phyloP scores from a whole-genome alignment of 2,888 invertebrate species.

The Acleris sparsana region DNA sequence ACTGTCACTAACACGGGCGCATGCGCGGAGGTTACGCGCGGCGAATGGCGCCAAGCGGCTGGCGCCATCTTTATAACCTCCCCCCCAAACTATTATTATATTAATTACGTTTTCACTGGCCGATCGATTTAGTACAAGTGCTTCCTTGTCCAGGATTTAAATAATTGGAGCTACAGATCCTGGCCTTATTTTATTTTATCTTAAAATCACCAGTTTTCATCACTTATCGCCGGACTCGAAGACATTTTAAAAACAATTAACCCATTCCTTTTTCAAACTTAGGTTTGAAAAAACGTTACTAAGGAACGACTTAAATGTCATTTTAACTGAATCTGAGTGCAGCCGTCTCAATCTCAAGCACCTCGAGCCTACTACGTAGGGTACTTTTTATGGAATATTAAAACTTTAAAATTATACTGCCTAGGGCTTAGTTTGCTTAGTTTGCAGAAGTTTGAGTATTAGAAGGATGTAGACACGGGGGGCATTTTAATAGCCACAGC shows the following conservation, averaged over 20 bases:
- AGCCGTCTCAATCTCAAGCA: no score
- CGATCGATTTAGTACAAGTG: constrained; percentile 68
- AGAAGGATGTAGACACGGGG: no score
- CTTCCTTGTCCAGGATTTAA: constrained; percentile 61
- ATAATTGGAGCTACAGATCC: not conserved
- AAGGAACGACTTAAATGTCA: no score
- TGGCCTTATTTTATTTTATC: not conserved
- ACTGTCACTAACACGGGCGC: constrained; percentile 74
- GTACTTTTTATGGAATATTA: no score
- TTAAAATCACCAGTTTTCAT: not conserved
- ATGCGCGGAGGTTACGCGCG: constrained; percentile 74
- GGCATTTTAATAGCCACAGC: no score
- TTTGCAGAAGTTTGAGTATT: no score
- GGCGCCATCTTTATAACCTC: constrained; percentile 70
- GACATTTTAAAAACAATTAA: not conserved
- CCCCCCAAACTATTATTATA: constrained; percentile 76
- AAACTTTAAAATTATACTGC: no score
- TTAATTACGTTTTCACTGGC: constrained; percentile 79
- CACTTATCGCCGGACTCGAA: not conserved
- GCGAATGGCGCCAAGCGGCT: constrained; percentile 68
- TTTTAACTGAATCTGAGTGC: no score
- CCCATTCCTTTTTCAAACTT: no score
- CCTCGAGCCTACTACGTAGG: no score
- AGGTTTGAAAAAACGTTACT: no score
- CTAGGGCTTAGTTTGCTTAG: no score